These are phyloP conservation scores for Dendropsophus ebraccatus DNA, from an alignment of 2,113 vertebrate species.

Conservation along the genomic window DNA sequence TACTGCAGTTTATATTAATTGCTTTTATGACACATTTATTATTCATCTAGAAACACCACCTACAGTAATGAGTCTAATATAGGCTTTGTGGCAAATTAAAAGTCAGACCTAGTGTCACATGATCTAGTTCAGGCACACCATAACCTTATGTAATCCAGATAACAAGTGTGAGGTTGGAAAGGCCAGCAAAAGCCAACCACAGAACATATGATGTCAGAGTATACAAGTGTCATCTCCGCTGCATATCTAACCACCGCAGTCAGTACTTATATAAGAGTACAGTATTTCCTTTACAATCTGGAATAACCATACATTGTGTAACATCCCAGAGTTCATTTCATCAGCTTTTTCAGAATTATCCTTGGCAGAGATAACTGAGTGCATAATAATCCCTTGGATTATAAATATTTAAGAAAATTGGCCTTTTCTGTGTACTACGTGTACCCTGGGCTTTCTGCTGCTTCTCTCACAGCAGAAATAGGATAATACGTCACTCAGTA, in stretches of 20 bases:
- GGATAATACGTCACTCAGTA: too few species aligned
- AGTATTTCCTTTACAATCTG: background rate
- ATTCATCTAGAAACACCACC: background rate
- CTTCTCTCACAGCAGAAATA: too few species aligned
- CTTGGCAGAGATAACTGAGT: background rate
- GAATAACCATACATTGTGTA: background rate
- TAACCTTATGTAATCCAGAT: background rate
- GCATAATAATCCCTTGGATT: background rate
- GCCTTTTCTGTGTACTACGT: background rate
- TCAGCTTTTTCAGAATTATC: background rate
- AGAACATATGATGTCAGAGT: background rate
- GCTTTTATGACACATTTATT: background rate
- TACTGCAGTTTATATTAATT: background rate
- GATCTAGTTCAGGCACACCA: background rate
- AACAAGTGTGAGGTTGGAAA: background rate
- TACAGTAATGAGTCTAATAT: background rate
- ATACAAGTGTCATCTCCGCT: background rate
- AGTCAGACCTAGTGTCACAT: background rate
- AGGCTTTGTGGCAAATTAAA: background rate
- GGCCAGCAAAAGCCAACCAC: background rate
- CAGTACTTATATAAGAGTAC: background rate
- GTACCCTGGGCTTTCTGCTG: background rate
- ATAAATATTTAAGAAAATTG: background rate
- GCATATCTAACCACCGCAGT: background rate
- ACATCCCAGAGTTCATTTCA: background rate